Percentiles rank a stretch among this genome's conserved stretches.
phyloP scores from a whole-genome alignment of 2,113 vertebrate species.

The Desmodus rotundus region DNA sequence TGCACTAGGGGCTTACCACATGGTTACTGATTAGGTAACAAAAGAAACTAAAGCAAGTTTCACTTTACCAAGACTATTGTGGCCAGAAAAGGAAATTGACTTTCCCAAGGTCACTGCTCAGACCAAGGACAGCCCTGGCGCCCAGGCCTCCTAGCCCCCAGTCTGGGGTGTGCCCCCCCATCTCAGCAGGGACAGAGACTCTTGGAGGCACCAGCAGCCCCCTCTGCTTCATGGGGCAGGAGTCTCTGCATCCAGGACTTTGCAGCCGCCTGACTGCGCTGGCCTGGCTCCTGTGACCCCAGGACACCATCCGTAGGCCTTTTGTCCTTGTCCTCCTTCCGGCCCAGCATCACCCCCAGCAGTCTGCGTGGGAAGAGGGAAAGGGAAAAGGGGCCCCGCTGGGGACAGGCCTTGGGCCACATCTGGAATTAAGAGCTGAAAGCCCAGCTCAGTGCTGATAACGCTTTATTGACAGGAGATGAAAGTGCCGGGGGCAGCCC shows the following conservation, averaged over 20 bases:
- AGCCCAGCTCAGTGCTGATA: constrained; percentile 71
- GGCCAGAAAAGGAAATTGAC: not conserved
- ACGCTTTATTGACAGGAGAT: constrained; percentile 82
- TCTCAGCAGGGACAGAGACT: not conserved
- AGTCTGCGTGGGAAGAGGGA: constrained; percentile 44
- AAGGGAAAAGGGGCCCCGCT: not conserved
- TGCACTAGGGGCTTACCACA: fast-evolving
- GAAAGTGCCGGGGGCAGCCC: constrained; percentile 79
- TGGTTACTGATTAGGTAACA: too few relatives aligned
- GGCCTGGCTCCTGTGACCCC: not conserved
- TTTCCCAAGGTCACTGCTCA: not conserved
- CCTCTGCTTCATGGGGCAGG: fast-evolving
- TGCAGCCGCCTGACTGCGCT: not conserved
- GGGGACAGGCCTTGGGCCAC: constrained; percentile 59
- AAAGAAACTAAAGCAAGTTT: not conserved
- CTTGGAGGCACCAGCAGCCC: not conserved
- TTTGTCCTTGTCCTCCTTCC: not conserved
- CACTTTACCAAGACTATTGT: not conserved
- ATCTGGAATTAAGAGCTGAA: constrained; percentile 79
- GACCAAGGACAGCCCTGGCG: not conserved
- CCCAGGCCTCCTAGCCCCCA: not conserved
- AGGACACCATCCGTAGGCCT: too few relatives aligned
- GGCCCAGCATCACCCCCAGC: not conserved
- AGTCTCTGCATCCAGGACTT: not conserved
- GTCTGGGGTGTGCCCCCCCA: fast-evolving